Conservation (phyloP, 2,797 vertebrate genomes). For the Siniperca scherzeri region DNA sequence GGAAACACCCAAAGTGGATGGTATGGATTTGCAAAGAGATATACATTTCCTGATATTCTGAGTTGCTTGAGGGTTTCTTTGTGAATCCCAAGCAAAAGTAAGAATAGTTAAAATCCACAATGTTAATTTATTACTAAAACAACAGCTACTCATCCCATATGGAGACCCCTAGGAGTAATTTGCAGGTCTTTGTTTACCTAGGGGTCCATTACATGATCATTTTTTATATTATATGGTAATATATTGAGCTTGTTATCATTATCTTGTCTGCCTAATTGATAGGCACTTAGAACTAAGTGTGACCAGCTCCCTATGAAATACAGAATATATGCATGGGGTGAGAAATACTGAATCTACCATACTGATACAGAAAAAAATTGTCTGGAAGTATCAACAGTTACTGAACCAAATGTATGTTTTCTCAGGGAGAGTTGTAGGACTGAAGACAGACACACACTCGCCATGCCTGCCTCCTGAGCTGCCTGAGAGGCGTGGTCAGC, state of each 20-base stretch:
- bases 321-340: not conserved
- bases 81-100: not conserved
- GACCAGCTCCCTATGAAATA: not conserved
- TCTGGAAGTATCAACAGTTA: not conserved
- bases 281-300: not conserved
- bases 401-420: slow-evolving; percentile 2
- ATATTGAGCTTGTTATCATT: not conserved
- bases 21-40: slow-evolving; percentile 76
- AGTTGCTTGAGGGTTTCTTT: slow-evolving; percentile 3
- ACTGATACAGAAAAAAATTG: not conserved
- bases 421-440: slow-evolving; percentile 86
- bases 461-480: slow-evolving; percentile 88
- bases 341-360: not conserved
- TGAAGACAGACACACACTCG: slow-evolving; percentile 89
- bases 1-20: slow-evolving; percentile 92
- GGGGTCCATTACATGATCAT: not conserved
- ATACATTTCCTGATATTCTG: not conserved
- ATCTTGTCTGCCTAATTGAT: not conserved
- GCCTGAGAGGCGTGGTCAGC: slow-evolving; percentile 86
- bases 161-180: not conserved
- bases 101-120: not conserved
- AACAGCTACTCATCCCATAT: not conserved
- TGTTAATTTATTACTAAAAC: not conserved
- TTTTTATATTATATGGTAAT: rapidly evolving
- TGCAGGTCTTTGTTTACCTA: rapidly evolving